phyloP scores from a whole-genome alignment of 2,797 vertebrate genomes.

The Helostoma temminkii region DNA sequence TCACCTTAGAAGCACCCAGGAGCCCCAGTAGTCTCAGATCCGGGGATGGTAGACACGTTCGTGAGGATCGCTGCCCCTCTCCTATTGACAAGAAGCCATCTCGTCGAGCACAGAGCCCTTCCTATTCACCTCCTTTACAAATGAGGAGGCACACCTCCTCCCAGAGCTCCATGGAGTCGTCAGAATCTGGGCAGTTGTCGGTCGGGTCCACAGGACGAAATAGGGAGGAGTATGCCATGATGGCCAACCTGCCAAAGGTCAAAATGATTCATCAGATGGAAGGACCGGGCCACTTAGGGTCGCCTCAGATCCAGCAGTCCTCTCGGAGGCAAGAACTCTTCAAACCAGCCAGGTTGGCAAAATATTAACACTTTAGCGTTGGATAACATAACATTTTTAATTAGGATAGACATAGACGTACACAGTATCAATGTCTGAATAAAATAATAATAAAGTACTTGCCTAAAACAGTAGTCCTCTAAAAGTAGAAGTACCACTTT shows the following conservation, averaged over 20 bases:
- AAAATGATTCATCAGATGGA: conserved; percentile 85
- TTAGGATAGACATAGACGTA: too few relatives aligned
- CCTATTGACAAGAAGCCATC: conserved; percentile 38
- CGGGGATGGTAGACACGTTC: conserved; percentile 34
- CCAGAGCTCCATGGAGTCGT: conserved; percentile 83
- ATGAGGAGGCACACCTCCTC: conserved; percentile 79
- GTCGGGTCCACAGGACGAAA: conserved; percentile 83
- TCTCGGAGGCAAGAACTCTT: conserved; percentile 87
- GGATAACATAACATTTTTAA: neutral
- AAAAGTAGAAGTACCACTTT: too few relatives aligned
- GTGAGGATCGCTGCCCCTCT: conserved; percentile 54
- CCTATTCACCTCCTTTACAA: conserved; percentile 59
- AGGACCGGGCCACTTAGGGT: conserved; percentile 44
- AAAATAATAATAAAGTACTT: too few relatives aligned
- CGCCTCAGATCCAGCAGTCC: conserved; percentile 76
- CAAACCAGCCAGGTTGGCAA: conserved; percentile 83
- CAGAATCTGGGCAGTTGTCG: conserved; percentile 72
- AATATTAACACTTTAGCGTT: neutral
- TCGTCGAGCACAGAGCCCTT: conserved; percentile 62
- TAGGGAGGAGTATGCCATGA: conserved; percentile 87
- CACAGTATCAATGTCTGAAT: too few relatives aligned
- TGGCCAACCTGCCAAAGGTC: conserved; percentile 92
- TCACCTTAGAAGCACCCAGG: conserved; percentile 57
- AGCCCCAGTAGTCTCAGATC: conserved; percentile 58
- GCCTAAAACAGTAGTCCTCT: too few relatives aligned